Conservation (phyloP, 1,140 invertebrate species). For the Medauroidea extradentata region DNA sequence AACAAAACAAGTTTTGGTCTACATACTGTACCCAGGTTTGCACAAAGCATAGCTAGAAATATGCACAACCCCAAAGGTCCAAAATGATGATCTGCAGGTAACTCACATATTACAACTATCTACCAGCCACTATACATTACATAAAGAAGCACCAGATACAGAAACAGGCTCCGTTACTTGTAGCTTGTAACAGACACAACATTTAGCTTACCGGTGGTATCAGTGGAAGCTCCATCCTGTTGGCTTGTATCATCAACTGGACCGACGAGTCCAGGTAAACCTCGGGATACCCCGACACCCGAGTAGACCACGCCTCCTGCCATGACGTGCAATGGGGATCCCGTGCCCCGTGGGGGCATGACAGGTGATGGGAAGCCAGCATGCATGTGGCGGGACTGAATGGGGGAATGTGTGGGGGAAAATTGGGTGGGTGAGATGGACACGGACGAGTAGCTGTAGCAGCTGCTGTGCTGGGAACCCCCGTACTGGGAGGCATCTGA, state of each 20-base stretch:
- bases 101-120: neutral
- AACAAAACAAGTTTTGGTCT: no score
- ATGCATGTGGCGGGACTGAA: conserved; percentile 42
- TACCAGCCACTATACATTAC: no score
- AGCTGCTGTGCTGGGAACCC: conserved; percentile 58
- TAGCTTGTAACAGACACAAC: no score
- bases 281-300: conserved; percentile 5
- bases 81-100: neutral
- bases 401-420: conserved; percentile 79
- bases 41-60: no score
- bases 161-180: no score
- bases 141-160: no score
- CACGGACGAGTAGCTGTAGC: conserved; percentile 66
- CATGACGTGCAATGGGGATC: conserved; percentile 22
- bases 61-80: no score
- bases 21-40: no score
- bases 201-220: conserved; percentile 10
- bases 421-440: conserved; percentile 52
- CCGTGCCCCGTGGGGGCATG: conserved; percentile 1
- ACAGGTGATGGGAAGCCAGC: conserved; percentile 32
- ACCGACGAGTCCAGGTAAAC: neutral
- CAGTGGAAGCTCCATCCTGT: conserved; percentile 6
- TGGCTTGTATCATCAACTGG: conserved; percentile 15
- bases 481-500: conserved; percentile 73
- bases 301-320: conserved; percentile 21